phyloP scores from a whole-genome alignment of 2,888 invertebrate genomes.

The Agrotis puta region DNA sequence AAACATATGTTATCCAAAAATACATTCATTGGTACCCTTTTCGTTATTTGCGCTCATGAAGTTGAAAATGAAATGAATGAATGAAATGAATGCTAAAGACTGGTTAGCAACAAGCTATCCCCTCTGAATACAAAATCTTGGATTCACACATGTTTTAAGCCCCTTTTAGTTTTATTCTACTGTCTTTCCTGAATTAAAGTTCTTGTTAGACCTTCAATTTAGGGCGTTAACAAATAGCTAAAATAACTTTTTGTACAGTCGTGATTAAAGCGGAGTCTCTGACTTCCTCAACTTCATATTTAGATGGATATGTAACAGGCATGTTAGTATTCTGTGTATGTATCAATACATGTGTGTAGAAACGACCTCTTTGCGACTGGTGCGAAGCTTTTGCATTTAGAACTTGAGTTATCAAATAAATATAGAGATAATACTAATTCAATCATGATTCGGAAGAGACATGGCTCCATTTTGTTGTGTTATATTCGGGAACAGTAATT shows the following conservation, averaged over 20 bases:
- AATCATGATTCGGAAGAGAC: too few relatives aligned
- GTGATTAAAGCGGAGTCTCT: too few relatives aligned
- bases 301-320: background rate
- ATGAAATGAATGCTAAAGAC: conserved; percentile 32
- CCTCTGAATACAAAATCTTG: conserved; percentile 8
- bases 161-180: background rate
- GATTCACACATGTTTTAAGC: background rate
- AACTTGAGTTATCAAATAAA: too few relatives aligned
- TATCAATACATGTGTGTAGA: background rate
- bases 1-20: conserved; percentile 47
- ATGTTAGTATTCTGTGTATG: too few relatives aligned
- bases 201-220: background rate
- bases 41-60: conserved; percentile 22
- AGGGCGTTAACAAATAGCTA: background rate
- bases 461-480: too few relatives aligned
- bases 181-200: background rate
- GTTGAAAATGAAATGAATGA: too few relatives aligned
- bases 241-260: background rate
- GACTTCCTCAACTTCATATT: background rate
- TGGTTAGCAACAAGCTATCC: conserved; percentile 22
- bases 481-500: too few relatives aligned
- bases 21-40: conserved; percentile 46
- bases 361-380: background rate
- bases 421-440: too few relatives aligned
- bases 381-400: background rate